Evolutionary conservation across 2,797 vertebrate genomes (phyloP), one percentile per base, ranked within the genome.

Genomic region (Nannoperca obscura): DNA sequence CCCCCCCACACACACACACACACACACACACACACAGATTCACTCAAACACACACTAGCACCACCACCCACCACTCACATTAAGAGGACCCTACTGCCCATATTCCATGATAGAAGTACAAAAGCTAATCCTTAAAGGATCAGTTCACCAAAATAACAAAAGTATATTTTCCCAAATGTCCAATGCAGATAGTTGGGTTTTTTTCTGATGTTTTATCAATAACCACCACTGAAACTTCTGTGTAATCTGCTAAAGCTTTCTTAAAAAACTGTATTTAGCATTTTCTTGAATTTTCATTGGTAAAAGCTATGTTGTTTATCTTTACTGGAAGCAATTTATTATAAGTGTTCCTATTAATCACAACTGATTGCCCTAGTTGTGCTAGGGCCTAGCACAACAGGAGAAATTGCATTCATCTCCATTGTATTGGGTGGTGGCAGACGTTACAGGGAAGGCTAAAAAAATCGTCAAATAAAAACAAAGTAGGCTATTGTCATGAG

Each of bases 1-100:
- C n/a, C 60, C 61, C 10, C 50, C 55, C 22, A 67, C 44, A 65
- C 53, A 64, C 57, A 44, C 2, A 70, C 32, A 53, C 47, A 53
- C 34, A 71, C 6, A 30, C 46, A 44, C 27, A 42, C 46, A 58
- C 9, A 72, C 34, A 60, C 50, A 59, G n/a, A n/a, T n/a, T n/a
- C n/a, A n/a, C n/a, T n/a, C n/a, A n/a, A 17, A 47, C 53, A 58
- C 24, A 69, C 47, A 69, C 52, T 22, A 36, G 54, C 38, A 46
- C 22, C 54, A 58, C 59, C 59, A 79, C 40, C 32, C 19, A 60
- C 72, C 64, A 78, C 64, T 80, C 74, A 83, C 30, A 81, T 54
- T 61, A 59, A 69, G 40, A 61, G 50, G 10, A 19, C 66, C 69
- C n/a, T 38, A 67, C 22, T 59, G 58, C 58, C 47, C 58, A 60